Percentiles rank a stretch among this genome's conserved stretches.
These are phyloP conservation scores for Prinia subflava DNA, from an alignment of 2,113 vertebrate genomes.

Conservation along the genomic window DNA sequence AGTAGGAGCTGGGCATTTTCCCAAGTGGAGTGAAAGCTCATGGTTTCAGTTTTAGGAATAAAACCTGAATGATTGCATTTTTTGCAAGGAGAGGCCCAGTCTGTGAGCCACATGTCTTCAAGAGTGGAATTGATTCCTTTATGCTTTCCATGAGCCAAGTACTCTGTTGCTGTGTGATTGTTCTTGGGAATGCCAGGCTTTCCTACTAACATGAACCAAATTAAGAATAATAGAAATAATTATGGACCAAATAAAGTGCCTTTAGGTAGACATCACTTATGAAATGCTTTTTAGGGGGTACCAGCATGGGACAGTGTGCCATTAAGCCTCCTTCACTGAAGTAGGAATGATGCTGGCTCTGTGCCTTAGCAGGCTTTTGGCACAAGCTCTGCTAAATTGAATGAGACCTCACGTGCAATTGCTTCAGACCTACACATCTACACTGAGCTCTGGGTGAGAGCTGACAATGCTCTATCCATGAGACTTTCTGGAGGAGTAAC, in stretches of 20 bases:
- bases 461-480: not conserved
- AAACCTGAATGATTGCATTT: not conserved
- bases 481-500: not conserved
- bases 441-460: not conserved
- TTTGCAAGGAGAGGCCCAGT: not conserved
- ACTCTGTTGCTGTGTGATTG: not conserved
- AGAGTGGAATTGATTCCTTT: not conserved
- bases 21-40: not conserved
- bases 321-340: not conserved
- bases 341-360: not conserved
- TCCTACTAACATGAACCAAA: not conserved
- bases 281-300: not conserved
- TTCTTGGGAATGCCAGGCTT: not conserved
- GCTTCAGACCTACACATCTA: not conserved
- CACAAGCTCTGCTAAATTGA: not conserved
- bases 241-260: not conserved
- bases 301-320: not conserved
- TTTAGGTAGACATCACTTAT: not conserved
- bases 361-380: not conserved
- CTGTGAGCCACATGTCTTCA: not conserved
- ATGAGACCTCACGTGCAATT: not conserved
- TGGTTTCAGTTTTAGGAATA: not conserved
- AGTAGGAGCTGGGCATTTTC: not conserved
- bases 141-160: not conserved
- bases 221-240: not conserved